Percentiles rank a stretch among this genome's conserved stretches.
Evolutionary conservation across 2,113 vertebrate species (phyloP).

Genomic region (Melanerpes aurifrons): DNA sequence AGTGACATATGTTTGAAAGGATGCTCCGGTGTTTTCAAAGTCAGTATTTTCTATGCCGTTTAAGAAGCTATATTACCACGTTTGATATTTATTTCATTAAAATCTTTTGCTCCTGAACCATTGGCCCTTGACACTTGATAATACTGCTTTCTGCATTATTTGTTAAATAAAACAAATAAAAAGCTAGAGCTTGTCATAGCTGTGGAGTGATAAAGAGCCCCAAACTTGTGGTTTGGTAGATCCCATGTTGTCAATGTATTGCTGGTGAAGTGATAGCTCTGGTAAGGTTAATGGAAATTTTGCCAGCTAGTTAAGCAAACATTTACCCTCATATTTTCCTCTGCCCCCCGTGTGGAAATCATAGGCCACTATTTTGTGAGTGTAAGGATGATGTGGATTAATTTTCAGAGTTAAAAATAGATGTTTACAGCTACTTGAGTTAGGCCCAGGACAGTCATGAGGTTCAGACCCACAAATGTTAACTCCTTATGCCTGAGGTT

Average conservation of each 20-base stretch:
- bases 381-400: constrained; percentile 4
- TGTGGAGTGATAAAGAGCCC: background rate
- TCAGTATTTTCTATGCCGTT: background rate
- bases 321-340: background rate
- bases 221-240: background rate
- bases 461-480: background rate
- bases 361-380: background rate
- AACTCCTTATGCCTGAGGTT: background rate
- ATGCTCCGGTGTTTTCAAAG: background rate
- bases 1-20: background rate
- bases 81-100: background rate
- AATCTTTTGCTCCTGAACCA: background rate
- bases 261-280: background rate
- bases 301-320: fast-evolving
- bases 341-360: background rate
- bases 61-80: background rate
- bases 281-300: background rate
- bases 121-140: background rate
- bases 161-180: no score
- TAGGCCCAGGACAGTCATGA: constrained; percentile 10
- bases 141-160: background rate
- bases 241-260: background rate
- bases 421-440: constrained; percentile 59
- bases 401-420: constrained; percentile 72
- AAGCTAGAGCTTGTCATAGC: background rate